These are phyloP conservation scores for Ptilodon capucinus DNA, from an alignment of 2,888 invertebrate genomes.

Conservation along the genomic window DNA sequence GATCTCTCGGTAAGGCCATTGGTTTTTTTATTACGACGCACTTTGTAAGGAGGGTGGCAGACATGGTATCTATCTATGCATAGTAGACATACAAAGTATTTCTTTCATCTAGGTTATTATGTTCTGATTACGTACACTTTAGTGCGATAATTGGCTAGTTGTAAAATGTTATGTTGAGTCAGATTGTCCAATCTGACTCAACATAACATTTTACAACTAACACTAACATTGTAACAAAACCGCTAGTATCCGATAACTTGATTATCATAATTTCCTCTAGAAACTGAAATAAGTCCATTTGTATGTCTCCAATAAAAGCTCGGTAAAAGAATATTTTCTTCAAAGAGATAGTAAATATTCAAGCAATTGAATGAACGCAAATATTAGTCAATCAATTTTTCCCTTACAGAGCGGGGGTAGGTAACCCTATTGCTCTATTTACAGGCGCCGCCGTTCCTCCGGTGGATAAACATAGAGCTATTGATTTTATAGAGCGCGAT, in stretches of 20 bases:
- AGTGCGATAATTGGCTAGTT: background rate
- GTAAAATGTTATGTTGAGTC: background rate
- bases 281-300: no score
- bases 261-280: no score
- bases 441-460: conserved; percentile 29
- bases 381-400: background rate
- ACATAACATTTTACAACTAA: background rate
- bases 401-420: background rate
- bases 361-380: background rate
- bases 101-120: background rate
- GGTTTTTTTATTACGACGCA: conserved; percentile 9
- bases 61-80: conserved; percentile 16
- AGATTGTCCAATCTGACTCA: background rate
- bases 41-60: conserved; percentile 6
- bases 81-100: background rate
- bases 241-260: no score
- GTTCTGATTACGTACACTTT: background rate
- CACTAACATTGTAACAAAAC: no score
- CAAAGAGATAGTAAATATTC: background rate
- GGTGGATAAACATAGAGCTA: conserved; percentile 30
- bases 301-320: no score
- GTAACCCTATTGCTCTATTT: conserved; percentile 18
- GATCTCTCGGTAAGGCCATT: conserved; percentile 17
- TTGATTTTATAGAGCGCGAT: conserved; percentile 25
- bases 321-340: background rate